Percentiles rank a stretch among this genome's conserved stretches.
phyloP scores from a whole-genome alignment of 2,888 invertebrate genomes.

The Sphecodes monilicornis region DNA sequence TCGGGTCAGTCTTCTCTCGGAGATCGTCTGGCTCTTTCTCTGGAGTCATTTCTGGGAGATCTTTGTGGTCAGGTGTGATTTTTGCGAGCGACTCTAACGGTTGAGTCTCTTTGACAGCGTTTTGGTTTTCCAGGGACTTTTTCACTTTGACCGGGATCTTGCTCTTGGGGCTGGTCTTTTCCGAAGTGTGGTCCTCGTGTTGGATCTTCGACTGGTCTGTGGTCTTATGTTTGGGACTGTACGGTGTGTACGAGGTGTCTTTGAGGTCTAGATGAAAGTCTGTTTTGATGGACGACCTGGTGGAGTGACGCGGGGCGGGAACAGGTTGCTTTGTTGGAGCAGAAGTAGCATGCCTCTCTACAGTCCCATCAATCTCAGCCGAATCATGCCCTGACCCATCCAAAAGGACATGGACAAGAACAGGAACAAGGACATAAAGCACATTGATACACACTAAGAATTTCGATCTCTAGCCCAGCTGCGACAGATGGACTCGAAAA shows the following conservation, averaged over 20 bases:
- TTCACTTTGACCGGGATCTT: slow-evolving; percentile 85
- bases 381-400: slow-evolving; percentile 84
- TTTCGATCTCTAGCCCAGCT: slow-evolving; percentile 80
- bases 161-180: slow-evolving; percentile 78
- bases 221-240: slow-evolving; percentile 70
- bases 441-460: slow-evolving; percentile 84
- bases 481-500: slow-evolving; percentile 75
- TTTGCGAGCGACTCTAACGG: not conserved
- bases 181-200: slow-evolving; percentile 44
- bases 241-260: slow-evolving; percentile 67
- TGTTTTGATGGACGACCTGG: slow-evolving; percentile 78
- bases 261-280: slow-evolving; percentile 80
- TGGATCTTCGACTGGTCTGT: slow-evolving; percentile 64
- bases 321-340: slow-evolving; percentile 83
- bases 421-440: slow-evolving; percentile 84
- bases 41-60: not conserved
- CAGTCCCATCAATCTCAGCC: slow-evolving; percentile 84
- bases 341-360: slow-evolving; percentile 84
- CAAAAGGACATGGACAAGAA: slow-evolving; percentile 84
- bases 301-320: slow-evolving; percentile 81
- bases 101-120: not conserved
- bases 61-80: not conserved
- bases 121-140: slow-evolving; percentile 68
- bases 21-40: not conserved
- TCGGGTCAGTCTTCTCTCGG: slow-evolving; percentile 14